Conservation (phyloP, 2,888 invertebrate genomes). For the Cybosia mesomella region DNA sequence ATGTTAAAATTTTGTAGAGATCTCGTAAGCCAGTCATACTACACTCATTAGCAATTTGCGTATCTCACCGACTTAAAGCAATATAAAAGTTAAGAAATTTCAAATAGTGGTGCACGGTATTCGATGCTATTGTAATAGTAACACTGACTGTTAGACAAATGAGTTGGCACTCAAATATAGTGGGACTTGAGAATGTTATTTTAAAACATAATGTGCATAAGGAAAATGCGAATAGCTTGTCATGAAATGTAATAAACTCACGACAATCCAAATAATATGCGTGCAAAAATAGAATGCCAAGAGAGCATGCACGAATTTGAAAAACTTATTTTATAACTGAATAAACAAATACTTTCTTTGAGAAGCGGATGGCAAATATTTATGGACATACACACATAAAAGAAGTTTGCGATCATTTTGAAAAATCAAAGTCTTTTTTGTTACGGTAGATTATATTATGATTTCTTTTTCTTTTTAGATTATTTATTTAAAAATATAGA, state of each 20-base stretch:
- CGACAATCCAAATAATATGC: constrained; percentile 20
- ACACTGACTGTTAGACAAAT: constrained; percentile 21
- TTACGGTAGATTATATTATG: no score
- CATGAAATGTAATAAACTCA: constrained; percentile 30
- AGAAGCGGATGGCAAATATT: constrained; percentile 17
- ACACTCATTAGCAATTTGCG: background rate
- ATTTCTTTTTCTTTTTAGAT: no score
- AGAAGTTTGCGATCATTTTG: no score
- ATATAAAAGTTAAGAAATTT: background rate
- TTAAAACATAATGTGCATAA: constrained; percentile 20
- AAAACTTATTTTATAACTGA: constrained; percentile 7
- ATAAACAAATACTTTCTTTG: constrained; percentile 12
- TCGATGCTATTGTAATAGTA: background rate
- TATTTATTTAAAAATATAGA: no score
- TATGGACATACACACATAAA: no score
- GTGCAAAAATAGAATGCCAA: constrained; percentile 23
- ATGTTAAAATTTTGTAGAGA: background rate
- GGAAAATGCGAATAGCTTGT: constrained; percentile 17
- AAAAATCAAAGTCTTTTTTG: no score
- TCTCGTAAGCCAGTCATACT: background rate
- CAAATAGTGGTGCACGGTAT: background rate
- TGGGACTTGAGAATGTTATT: constrained; percentile 20
- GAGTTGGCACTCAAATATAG: constrained; percentile 21
- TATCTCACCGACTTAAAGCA: background rate
- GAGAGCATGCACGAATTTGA: constrained; percentile 18